Conservation (phyloP, 2,113 vertebrate genomes). For the Geothlypis trichas region DNA sequence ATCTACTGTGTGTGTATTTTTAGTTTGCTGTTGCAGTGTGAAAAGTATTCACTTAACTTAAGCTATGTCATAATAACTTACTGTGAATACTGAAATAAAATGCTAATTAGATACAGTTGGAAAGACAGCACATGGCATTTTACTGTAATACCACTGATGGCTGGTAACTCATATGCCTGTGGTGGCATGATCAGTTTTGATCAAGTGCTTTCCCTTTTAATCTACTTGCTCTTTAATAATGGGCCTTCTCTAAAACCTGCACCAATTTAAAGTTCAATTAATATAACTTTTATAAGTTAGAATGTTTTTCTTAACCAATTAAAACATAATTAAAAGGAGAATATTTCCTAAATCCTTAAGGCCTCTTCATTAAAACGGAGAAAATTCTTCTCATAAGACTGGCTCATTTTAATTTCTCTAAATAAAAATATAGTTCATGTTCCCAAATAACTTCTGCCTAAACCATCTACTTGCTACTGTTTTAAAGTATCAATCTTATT, state of each 20-base stretch:
- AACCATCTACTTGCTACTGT: neutral
- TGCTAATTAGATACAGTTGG: conserved; percentile 48
- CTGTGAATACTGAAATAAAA: conserved; percentile 53
- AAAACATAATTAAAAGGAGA: neutral
- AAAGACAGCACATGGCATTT: conserved; percentile 42
- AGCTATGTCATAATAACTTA: conserved; percentile 32
- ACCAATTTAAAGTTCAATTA: neutral
- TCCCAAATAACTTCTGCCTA: neutral
- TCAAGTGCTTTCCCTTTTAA: conserved; percentile 19
- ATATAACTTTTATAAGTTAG: neutral
- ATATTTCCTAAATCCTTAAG: neutral
- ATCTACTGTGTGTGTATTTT: neutral
- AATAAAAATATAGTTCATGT: neutral
- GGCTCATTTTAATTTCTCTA: neutral
- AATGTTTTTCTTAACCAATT: neutral
- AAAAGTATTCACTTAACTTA: conserved; percentile 37
- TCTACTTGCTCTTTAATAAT: conserved; percentile 1
- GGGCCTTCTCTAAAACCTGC: neutral
- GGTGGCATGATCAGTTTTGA: conserved; percentile 39
- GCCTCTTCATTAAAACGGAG: neutral
- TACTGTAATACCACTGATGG: neutral
- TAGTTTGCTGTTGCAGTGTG: conserved; percentile 1
- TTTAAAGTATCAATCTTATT: neutral
- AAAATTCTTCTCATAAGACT: neutral
- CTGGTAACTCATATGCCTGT: conserved; percentile 13